A percentile compares a stretch with the other conserved stretches of the same genome.
phyloP scores from a whole-genome alignment of 2,888 invertebrate species.

The Diabrotica balteata region DNA sequence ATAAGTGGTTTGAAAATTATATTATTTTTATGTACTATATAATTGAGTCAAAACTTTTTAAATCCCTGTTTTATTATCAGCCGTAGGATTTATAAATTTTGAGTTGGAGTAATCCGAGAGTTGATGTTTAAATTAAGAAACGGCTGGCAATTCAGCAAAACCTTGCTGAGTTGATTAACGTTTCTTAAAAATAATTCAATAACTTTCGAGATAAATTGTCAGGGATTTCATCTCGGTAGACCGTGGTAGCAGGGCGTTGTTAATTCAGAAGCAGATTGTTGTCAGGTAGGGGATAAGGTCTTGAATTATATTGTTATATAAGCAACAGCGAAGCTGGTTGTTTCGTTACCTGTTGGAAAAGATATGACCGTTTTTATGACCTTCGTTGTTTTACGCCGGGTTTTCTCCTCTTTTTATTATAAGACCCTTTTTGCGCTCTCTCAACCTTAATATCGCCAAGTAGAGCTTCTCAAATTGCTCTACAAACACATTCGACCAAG shows the following conservation, averaged over 20 bases:
- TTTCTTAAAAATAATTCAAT: conserved; percentile 14
- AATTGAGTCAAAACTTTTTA: no score
- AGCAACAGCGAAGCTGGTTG: conserved; percentile 30
- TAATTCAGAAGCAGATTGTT: conserved; percentile 35
- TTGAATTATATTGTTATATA: conserved; percentile 34
- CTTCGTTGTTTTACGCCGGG: conserved; percentile 35
- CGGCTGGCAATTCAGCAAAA: no score
- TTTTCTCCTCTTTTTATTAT: conserved; percentile 35
- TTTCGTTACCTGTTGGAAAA: conserved; percentile 41
- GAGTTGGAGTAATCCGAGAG: no score
- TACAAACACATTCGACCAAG: conserved; percentile 39
- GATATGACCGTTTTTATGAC: conserved; percentile 41
- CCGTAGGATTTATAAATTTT: no score
- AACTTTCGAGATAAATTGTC: conserved; percentile 20
- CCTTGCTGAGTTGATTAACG: conserved; percentile 3
- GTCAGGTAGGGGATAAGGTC: conserved; percentile 18
- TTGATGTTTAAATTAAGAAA: no score
- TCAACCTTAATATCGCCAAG: conserved; percentile 39
- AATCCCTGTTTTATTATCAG: no score
- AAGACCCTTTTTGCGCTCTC: conserved; percentile 31
- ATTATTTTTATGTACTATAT: no score
- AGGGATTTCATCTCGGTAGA: conserved; percentile 6
- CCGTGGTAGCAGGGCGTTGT: conserved; percentile 14
- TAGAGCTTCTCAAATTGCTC: conserved; percentile 38
- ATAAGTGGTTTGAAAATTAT: no score